Evolutionary conservation across 2,888 invertebrate genomes (phyloP), one percentile per base, ranked within the genome.

Genomic region (Nomada ruficornis): DNA sequence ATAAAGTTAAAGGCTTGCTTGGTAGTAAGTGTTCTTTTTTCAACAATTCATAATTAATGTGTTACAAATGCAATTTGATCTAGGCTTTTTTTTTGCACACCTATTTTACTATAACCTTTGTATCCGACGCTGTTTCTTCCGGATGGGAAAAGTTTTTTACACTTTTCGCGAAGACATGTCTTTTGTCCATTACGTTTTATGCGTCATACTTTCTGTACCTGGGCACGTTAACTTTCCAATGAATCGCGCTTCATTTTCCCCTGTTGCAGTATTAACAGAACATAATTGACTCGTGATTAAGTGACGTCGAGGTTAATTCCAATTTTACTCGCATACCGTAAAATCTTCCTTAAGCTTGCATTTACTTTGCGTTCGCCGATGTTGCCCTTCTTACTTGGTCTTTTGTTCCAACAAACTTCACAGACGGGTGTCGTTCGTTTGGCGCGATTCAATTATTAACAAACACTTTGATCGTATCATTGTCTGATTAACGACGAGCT

Each of bases 281-380:
- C 50, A 50, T 77, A 63, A 73, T 73, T 73, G 73, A 52, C 52
- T 59, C 52, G 57, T 65, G 74, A 77, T 77, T 74, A 74, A 77
- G 59, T 60, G 74, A 74, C 74, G 52, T 20, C n/a, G 65, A n/a
- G 52, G 54, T 77, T 77, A 77, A 60, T 77, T 77, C 74, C 74
- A 77, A 74, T 74, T 77, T 77, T 26, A 74, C 59, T 29, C 59
- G 52, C 60, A 26, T n/a, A 52, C 44, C 26, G 52, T 59, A 52
- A 77, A 57, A 77, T 74, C 44, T 59, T 13, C 65, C 59, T 11
- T 20, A n/a, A 74, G 74, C 60, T 54, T 77, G 42, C 29, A 54
- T 60, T 20, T 65, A 20, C 26, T 50, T 29, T 20, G 23, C 20
- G 44, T 18, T 26, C 63, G 50, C 13, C 29, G 9, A 26, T 15